Conservation (phyloP, 2,888 invertebrate genomes). For the Agrenia bidenticulata region DNA sequence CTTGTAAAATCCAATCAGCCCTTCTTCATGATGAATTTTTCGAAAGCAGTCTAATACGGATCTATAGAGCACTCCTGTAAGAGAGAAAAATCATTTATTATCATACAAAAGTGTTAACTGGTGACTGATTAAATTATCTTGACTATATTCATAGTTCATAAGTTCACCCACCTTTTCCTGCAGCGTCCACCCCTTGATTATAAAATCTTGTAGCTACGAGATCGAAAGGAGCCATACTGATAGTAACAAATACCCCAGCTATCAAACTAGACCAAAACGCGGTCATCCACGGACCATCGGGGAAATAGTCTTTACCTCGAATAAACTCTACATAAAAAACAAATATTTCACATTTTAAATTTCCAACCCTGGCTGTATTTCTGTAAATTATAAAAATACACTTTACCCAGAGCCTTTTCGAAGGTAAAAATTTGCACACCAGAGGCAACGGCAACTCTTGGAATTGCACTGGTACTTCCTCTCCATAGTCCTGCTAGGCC, state of each 20-base stretch:
- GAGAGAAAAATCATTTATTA: neutral
- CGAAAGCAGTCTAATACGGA: conserved; percentile 74
- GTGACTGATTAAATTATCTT: neutral
- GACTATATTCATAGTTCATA: no score
- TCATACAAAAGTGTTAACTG: neutral
- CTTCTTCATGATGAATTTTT: conserved; percentile 74
- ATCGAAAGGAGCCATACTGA: conserved; percentile 84
- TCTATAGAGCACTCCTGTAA: conserved; percentile 65
- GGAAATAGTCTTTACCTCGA: conserved; percentile 25
- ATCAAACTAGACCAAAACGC: conserved; percentile 74
- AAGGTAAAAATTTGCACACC: conserved; percentile 82
- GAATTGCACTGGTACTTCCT: conserved; percentile 72
- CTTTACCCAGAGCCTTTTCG: conserved; percentile 54
- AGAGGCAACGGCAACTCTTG: conserved; percentile 78
- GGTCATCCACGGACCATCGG: conserved; percentile 58
- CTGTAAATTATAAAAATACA: no score
- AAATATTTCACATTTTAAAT: conserved; percentile 5
- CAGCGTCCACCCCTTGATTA: conserved; percentile 74
- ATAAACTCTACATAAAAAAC: conserved; percentile 31
- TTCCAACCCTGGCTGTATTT: no score
- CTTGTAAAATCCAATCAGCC: conserved; percentile 80
- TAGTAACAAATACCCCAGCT: conserved; percentile 75
- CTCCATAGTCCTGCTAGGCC: conserved; percentile 72
- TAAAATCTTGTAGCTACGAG: conserved; percentile 83
- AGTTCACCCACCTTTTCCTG: conserved; percentile 63